phyloP scores from a whole-genome alignment of 2,113 vertebrate species.

The Epinephelus lanceolatus region DNA sequence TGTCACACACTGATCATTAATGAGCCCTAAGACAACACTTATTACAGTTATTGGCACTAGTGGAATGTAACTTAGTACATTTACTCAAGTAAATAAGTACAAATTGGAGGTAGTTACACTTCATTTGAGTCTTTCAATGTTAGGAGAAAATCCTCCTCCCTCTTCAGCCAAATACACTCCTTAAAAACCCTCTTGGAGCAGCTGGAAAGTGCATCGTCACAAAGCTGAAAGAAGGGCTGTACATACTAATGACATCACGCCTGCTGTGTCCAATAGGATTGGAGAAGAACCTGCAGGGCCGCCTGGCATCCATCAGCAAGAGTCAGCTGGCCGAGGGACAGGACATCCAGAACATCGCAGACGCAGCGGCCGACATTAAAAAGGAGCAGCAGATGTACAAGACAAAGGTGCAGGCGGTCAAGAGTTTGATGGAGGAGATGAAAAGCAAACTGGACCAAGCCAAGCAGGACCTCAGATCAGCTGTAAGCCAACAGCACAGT shows the following conservation, averaged over 20 bases:
- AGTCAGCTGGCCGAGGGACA: slow-evolving; percentile 72
- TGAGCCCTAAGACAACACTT: no score
- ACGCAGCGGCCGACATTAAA: slow-evolving; percentile 44
- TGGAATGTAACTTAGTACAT: no score
- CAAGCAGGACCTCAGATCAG: slow-evolving; percentile 55
- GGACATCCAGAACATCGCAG: slow-evolving; percentile 79
- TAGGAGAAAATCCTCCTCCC: no score
- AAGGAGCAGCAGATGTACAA: slow-evolving; percentile 75
- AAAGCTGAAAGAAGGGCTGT: no score
- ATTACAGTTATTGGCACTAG: no score
- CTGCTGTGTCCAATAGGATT: slow-evolving; percentile 71
- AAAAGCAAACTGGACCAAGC: slow-evolving; percentile 82
- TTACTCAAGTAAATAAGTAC: no score
- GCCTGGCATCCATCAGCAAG: slow-evolving; percentile 79
- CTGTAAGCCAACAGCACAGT: slow-evolving; percentile 75
- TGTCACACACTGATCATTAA: no score
- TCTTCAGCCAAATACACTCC: no score
- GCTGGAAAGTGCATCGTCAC: no score
- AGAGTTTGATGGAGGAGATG: slow-evolving; percentile 80
- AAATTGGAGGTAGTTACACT: no score
- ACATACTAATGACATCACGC: background rate
- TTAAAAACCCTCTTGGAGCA: no score
- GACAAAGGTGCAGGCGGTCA: slow-evolving; percentile 76
- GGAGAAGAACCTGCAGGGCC: slow-evolving; percentile 81
- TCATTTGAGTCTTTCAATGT: no score